Evolutionary conservation across 53 echinoderm and acorn worm genomes (phyloP).

Genomic region (Zoroaster sp.): DNA sequence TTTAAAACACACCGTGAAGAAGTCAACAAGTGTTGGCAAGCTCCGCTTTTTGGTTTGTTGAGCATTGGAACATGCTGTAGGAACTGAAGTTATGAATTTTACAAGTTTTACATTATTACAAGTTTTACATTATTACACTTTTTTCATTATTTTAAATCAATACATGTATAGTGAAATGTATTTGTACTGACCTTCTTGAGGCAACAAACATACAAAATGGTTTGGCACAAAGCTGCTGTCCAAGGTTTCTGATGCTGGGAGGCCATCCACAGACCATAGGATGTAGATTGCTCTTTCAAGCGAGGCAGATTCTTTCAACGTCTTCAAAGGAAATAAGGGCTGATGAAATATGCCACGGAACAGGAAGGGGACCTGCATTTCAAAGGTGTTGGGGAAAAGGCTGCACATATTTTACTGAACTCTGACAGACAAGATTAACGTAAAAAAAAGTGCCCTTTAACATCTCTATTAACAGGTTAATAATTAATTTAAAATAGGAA

Average conservation of each 20-base stretch:
- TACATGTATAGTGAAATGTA: background rate
- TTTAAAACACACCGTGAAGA: background rate
- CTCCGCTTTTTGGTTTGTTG: background rate
- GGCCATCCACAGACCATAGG: background rate
- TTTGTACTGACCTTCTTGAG: background rate
- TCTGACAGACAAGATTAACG: no score
- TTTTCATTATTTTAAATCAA: no score
- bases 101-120: no score
- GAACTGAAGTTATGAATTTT: no score
- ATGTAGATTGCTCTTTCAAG: background rate
- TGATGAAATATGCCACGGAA: background rate
- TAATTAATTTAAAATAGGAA: no score
- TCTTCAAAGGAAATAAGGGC: background rate
- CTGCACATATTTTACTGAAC: no score
- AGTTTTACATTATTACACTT: no score
- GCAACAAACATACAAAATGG: background rate
- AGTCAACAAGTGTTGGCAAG: background rate
- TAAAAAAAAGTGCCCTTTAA: no score
- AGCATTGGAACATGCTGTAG: background rate
- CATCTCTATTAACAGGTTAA: no score
- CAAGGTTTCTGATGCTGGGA: background rate
- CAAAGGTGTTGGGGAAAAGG: no score
- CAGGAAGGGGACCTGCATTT: no score
- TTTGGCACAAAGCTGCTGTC: background rate
- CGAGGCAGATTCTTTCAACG: background rate